Conservation (phyloP, 2,888 invertebrate genomes). For the Eristalis intricaria region DNA sequence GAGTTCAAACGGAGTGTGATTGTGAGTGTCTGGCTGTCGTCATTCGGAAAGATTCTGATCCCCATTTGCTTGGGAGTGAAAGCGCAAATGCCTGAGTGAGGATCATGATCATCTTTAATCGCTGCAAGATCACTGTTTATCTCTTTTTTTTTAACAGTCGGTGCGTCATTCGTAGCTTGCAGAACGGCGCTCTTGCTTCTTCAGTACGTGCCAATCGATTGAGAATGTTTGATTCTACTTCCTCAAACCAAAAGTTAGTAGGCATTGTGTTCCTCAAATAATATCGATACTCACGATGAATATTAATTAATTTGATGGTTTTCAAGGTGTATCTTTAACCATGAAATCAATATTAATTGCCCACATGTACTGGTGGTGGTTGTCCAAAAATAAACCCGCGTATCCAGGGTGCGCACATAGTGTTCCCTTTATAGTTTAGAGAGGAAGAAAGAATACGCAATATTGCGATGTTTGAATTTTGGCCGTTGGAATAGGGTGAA, state of each 20-base stretch:
- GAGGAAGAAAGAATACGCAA: too few species aligned
- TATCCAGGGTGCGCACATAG: too few species aligned
- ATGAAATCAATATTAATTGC: not conserved
- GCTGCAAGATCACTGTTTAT: not conserved
- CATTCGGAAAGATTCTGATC: not conserved
- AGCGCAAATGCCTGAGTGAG: not conserved
- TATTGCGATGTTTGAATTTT: too few species aligned
- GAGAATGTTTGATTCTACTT: not conserved
- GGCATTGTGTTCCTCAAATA: not conserved
- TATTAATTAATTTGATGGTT: not conserved
- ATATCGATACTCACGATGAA: not conserved
- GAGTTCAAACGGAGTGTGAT: not conserved
- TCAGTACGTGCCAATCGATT: not conserved
- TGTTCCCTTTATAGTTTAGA: too few species aligned
- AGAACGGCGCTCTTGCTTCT: not conserved
- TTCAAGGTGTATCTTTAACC: not conserved
- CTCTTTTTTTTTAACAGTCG: not conserved
- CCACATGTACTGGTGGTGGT: not conserved
- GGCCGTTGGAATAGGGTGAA: too few species aligned
- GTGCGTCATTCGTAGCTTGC: not conserved
- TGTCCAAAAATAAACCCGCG: not conserved
- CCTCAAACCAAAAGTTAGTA: not conserved
- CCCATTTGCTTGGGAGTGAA: not conserved
- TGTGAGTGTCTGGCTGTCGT: not conserved
- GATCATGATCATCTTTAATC: not conserved